Conservation (phyloP, 1,140 invertebrate genomes). For the Heliconius congener region DNA sequence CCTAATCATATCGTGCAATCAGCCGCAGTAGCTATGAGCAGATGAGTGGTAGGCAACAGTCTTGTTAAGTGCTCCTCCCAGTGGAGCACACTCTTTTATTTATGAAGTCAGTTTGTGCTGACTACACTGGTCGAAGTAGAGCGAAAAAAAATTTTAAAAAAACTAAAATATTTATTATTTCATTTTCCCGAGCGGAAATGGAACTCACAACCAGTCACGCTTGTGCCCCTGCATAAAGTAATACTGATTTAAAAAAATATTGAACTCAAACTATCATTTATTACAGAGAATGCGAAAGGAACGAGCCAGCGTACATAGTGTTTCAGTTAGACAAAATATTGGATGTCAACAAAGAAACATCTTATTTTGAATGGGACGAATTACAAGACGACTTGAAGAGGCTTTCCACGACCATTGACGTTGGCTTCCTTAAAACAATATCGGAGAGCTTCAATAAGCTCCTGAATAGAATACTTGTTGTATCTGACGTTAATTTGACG, state of each 20-base stretch:
- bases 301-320: constrained; percentile 86
- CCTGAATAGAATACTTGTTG: constrained; percentile 84
- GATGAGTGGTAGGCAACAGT: too few relatives aligned
- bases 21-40: too few relatives aligned
- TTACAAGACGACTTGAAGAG: constrained; percentile 79
- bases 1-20: too few relatives aligned
- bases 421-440: constrained; percentile 66
- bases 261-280: constrained; percentile 2
- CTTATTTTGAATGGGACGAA: constrained; percentile 84
- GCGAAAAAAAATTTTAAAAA: too few relatives aligned
- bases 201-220: too few relatives aligned
- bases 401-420: constrained; percentile 66
- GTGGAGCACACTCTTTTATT: too few relatives aligned
- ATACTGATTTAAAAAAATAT: neutral
- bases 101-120: too few relatives aligned
- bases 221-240: neutral
- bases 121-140: too few relatives aligned
- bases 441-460: constrained; percentile 75
- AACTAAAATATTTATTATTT: too few relatives aligned
- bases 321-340: constrained; percentile 85
- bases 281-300: constrained; percentile 86
- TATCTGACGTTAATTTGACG: constrained; percentile 86
- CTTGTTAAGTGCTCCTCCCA: too few relatives aligned
- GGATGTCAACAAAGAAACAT: constrained; percentile 83
- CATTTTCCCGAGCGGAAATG: too few relatives aligned